These are phyloP conservation scores for Embiotoca jacksoni DNA, from an alignment of 2,113 vertebrate species.

Conservation along the genomic window DNA sequence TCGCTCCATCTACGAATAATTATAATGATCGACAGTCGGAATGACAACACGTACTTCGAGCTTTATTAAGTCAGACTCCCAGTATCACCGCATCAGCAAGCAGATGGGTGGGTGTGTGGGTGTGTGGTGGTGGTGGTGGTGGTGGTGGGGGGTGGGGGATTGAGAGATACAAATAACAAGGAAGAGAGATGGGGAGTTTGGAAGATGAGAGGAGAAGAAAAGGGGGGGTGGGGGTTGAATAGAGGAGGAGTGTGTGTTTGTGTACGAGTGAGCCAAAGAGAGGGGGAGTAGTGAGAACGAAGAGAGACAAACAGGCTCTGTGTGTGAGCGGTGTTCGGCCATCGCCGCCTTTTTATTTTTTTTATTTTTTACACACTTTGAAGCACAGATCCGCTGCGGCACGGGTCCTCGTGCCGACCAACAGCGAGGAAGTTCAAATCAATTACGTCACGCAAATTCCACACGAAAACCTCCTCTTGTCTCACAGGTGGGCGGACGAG, in stretches of 20 bases:
- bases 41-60: constrained; percentile 80
- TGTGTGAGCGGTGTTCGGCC: constrained; percentile 3
- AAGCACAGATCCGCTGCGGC: constrained; percentile 9
- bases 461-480: constrained; percentile 29
- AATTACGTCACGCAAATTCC: constrained; percentile 60
- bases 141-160: constrained; percentile 4
- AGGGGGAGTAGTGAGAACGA: constrained; percentile 9
- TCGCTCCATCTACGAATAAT: constrained; percentile 79
- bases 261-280: constrained; percentile 28
- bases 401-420: constrained; percentile 28
- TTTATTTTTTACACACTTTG: constrained; percentile 5
- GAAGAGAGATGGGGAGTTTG: constrained; percentile 44
- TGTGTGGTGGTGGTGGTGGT: background rate
- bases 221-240: background rate
- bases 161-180: constrained; percentile 63
- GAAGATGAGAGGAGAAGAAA: constrained; percentile 38
- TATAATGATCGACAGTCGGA: constrained; percentile 79
- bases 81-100: constrained; percentile 69
- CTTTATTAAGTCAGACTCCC: constrained; percentile 80
- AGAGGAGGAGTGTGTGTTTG: constrained; percentile 22
- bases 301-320: constrained; percentile 27
- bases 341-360: background rate
- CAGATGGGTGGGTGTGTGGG: constrained; percentile 48
- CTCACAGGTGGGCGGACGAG: constrained; percentile 56
- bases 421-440: constrained; percentile 34